These are phyloP conservation scores for Marmota monax DNA, from an alignment of 2,113 vertebrate species.

Conservation along the genomic window DNA sequence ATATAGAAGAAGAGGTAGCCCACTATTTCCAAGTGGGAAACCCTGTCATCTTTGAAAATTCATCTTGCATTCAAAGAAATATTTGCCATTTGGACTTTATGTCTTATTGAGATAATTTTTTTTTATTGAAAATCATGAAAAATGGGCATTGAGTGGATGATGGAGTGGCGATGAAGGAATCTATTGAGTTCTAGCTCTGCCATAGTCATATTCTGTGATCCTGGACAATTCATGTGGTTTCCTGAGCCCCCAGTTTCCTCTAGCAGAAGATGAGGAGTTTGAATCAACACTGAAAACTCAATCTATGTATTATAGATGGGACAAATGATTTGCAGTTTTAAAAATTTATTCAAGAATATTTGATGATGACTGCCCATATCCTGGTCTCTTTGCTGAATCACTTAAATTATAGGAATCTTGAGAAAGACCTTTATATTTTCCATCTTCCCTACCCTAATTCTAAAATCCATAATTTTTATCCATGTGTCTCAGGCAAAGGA, in stretches of 20 bases:
- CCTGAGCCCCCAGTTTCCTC: not conserved
- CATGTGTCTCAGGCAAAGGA: constrained; percentile 22
- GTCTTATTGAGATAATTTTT: not conserved
- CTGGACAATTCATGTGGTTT: not conserved
- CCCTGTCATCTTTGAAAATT: not conserved
- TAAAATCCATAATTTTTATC: constrained; percentile 55
- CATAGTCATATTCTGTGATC: not conserved
- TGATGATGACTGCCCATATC: not conserved
- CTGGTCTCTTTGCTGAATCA: constrained; percentile 32
- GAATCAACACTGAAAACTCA: constrained; percentile 21
- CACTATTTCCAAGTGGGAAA: not conserved
- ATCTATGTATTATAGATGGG: not conserved
- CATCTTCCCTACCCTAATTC: not conserved
- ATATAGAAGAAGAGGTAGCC: not conserved
- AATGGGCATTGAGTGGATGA: not conserved
- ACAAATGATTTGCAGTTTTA: not conserved
- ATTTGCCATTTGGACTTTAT: not conserved
- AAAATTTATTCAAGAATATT: not conserved
- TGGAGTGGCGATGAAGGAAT: not conserved
- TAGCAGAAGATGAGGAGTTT: not conserved
- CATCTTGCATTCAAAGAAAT: constrained; percentile 38
- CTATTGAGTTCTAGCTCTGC: not conserved
- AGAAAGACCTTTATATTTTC: constrained; percentile 21
- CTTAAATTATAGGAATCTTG: not conserved
- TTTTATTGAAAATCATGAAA: constrained; percentile 43